These are phyloP conservation scores for Diaphora mendica DNA, from an alignment of 2,888 invertebrate species.

Conservation along the genomic window DNA sequence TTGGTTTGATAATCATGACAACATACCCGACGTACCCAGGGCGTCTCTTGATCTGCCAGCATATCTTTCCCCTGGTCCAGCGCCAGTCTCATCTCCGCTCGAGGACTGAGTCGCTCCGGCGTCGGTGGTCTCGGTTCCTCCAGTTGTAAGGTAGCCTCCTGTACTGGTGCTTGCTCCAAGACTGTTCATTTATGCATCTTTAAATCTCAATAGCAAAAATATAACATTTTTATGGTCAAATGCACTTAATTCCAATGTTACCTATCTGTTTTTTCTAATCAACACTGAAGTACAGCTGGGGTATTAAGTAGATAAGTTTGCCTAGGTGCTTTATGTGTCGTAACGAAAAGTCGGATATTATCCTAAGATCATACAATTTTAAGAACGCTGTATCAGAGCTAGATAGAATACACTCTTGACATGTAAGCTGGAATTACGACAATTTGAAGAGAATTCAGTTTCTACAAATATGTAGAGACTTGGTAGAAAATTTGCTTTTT, in stretches of 20 bases:
- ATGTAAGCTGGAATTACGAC: neutral
- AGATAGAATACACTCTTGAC: neutral
- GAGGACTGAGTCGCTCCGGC: constrained; percentile 87
- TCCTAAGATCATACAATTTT: too few relatives aligned
- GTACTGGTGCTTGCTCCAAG: constrained; percentile 77
- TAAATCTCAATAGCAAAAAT: neutral
- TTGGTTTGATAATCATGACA: neutral
- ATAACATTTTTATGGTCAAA: neutral
- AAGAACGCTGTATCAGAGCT: neutral
- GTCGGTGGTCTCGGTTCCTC: constrained; percentile 69
- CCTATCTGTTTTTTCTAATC: neutral
- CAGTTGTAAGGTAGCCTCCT: constrained; percentile 66
- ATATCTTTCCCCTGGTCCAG: constrained; percentile 85
- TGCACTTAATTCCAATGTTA: neutral
- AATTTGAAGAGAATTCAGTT: neutral
- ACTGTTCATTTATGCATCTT: constrained; percentile 48
- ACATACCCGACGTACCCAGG: constrained; percentile 64
- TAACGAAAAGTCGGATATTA: too few relatives aligned
- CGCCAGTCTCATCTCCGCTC: constrained; percentile 89
- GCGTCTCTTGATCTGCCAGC: constrained; percentile 83
- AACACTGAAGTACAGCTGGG: too few relatives aligned
- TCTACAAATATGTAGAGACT: neutral
- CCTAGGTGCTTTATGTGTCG: too few relatives aligned
- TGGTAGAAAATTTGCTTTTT: neutral
- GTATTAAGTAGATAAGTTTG: neutral